A percentile compares a stretch with the other conserved stretches of the same genome.
phyloP scores from a whole-genome alignment of 92 coral and sea anemone genomes.

The Porites cylindrica region DNA sequence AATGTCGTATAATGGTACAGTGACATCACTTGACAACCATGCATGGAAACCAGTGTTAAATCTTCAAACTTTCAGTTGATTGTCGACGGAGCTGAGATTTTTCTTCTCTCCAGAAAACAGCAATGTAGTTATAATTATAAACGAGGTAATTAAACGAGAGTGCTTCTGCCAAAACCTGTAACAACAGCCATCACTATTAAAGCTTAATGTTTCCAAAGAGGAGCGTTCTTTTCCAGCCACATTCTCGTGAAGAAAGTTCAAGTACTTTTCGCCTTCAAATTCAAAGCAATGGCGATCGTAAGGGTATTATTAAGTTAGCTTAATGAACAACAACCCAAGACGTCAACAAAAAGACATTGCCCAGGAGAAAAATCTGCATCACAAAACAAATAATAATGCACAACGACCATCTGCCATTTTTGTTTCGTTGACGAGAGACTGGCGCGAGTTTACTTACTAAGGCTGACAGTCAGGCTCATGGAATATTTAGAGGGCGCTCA shows the following conservation, averaged over 20 bases:
- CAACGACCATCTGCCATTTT: not conserved
- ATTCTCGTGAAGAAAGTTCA: slow-evolving; percentile 8
- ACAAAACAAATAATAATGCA: not conserved
- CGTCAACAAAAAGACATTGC: slow-evolving; percentile 12
- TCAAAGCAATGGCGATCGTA: not conserved
- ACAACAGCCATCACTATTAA: not conserved
- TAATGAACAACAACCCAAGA: slow-evolving; percentile 14
- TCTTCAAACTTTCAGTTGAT: not conserved
- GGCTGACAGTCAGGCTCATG: not conserved
- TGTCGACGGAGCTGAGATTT: not conserved
- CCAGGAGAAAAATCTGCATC: slow-evolving; percentile 18
- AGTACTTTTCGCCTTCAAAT: slow-evolving; percentile 14
- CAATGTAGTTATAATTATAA: not conserved
- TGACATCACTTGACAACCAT: slow-evolving; percentile 23
- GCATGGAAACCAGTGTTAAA: not conserved
- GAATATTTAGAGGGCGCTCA: not conserved
- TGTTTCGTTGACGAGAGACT: not conserved
- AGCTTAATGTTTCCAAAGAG: not conserved
- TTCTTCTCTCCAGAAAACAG: not conserved
- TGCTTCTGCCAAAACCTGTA: not conserved
- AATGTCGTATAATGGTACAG: not conserved
- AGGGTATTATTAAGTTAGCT: slow-evolving; percentile 8
- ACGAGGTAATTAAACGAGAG: not conserved
- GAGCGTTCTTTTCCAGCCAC: slow-evolving; percentile 32
- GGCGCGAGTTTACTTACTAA: slow-evolving; percentile 7